Base-by-base conservation (phyloP, 2,888 invertebrate genomes). In the Eristalis pertinax region DNA sequence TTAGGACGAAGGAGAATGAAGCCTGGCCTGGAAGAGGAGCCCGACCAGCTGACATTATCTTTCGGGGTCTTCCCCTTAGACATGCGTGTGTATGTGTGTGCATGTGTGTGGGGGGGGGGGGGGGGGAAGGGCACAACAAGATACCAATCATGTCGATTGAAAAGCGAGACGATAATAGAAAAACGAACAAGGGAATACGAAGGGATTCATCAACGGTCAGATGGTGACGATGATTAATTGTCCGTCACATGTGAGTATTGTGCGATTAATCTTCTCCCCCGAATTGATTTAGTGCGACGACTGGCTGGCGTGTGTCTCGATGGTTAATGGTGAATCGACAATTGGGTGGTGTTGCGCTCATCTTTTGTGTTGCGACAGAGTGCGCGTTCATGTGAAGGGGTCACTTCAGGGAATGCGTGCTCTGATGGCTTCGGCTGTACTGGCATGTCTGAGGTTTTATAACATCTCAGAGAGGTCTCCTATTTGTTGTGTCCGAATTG, bases 181-280 rank as follows among this genome's bases (percentile, higher is more conserved):
- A 43, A 38, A 50, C 19, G 56, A 19, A 58, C 19, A 35, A 24
- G 63, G 19, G 32, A 64, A 29, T 24, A 15, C 26, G 56, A 63
- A 78, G 74, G 65, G 56, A 82, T 85, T 73, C 73, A 81, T 63
- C 69, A 60, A 8, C 63, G 74, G 69, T 67, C 78, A 82, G 29
- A 79, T 83, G 80, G 75, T 87, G 84, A 87, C 76, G 84, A 87
- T 84, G 87, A 87, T 87, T 84, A 87, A 87, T 87, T 73, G 73
- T 73, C 79, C 76, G 80, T 87, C 84, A 64, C 68, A 65, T 63
- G 63, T 38, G 35, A 63, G 24, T 83, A 69, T 77, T 41, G 64
- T 60, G 50, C 84, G 69, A 87, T 87, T 87, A 76, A 87, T 84
- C 87, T 83, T 79, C 67, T 78, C 70, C 75, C 87, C 75, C 87